A percentile compares a stretch with the other conserved stretches of the same genome.
phyloP scores from a whole-genome alignment of 1,140 invertebrate genomes.

The Polyergus mexicanus region DNA sequence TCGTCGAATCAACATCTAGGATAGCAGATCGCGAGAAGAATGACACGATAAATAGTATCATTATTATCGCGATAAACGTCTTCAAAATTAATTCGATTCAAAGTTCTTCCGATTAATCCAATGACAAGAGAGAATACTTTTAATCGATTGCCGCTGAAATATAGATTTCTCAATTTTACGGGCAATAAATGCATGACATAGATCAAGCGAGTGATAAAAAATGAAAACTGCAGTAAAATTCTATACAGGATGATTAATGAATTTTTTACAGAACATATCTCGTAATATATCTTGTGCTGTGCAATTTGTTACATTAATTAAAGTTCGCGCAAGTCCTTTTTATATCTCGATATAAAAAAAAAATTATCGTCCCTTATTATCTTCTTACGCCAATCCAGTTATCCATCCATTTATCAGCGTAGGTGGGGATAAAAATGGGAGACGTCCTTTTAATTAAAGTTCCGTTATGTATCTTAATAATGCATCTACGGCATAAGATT shows the following conservation, averaged over 20 bases:
- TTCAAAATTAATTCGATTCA: background rate
- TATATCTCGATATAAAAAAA: background rate
- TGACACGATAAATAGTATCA: background rate
- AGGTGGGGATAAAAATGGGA: background rate
- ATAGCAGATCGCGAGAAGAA: background rate
- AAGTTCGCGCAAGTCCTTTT: background rate
- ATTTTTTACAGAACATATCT: background rate
- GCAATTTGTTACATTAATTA: constrained; percentile 13
- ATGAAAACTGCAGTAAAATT: background rate
- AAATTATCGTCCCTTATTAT: constrained; percentile 2
- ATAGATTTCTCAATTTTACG: background rate
- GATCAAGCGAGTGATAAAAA: background rate
- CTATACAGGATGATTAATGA: background rate
- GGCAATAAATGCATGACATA: background rate
- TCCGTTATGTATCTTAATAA: constrained; percentile 1
- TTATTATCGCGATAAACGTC: background rate
- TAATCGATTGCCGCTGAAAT: background rate
- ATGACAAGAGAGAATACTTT: background rate
- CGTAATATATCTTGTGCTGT: background rate
- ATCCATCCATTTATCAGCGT: background rate
- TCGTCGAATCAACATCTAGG: background rate
- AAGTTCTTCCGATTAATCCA: background rate
- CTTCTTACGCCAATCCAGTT: background rate
- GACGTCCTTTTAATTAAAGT: constrained; percentile 19
- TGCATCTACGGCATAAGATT: too few species aligned